A percentile compares a stretch with the other conserved stretches of the same genome.
phyloP scores from a whole-genome alignment of 1,140 invertebrate species.

The Bacillus rossius region DNA sequence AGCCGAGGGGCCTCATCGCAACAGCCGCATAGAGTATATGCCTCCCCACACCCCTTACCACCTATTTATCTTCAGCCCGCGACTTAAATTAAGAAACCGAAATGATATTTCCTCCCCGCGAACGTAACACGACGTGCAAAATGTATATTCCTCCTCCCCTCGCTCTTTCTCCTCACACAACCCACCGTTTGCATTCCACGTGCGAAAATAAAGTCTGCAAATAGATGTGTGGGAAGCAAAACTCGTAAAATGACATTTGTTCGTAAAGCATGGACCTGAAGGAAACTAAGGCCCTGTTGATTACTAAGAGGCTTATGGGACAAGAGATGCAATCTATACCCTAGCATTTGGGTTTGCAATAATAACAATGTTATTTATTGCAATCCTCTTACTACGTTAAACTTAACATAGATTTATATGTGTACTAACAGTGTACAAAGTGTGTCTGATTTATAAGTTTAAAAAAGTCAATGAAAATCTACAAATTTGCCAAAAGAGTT shows the following conservation, averaged over 20 bases:
- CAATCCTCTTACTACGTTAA: no score
- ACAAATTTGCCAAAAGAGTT: no score
- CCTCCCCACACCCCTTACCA: conserved; percentile 1
- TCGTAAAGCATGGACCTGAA: no score
- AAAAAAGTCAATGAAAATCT: no score
- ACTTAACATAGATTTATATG: no score
- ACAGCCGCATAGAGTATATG: conserved; percentile 38
- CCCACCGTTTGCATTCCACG: conserved; percentile 3
- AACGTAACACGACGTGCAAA: not conserved
- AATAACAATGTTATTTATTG: no score
- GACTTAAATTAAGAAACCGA: conserved; percentile 16
- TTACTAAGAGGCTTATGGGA: conserved; percentile 28
- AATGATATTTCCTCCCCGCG: conserved; percentile 4
- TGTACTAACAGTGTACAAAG: no score
- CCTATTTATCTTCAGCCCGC: no score
- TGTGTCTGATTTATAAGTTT: no score
- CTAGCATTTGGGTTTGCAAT: not conserved
- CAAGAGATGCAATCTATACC: conserved; percentile 26
- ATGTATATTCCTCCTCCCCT: no score
- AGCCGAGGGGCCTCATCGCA: conserved; percentile 60
- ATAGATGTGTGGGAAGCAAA: conserved; percentile 6
- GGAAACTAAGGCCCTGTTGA: conserved; percentile 3
- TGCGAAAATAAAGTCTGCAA: conserved; percentile 7
- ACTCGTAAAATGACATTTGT: no score
- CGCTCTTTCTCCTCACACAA: not conserved